Evolutionary conservation across 2,888 invertebrate species (phyloP).

Genomic region (Colostygia pectinataria): DNA sequence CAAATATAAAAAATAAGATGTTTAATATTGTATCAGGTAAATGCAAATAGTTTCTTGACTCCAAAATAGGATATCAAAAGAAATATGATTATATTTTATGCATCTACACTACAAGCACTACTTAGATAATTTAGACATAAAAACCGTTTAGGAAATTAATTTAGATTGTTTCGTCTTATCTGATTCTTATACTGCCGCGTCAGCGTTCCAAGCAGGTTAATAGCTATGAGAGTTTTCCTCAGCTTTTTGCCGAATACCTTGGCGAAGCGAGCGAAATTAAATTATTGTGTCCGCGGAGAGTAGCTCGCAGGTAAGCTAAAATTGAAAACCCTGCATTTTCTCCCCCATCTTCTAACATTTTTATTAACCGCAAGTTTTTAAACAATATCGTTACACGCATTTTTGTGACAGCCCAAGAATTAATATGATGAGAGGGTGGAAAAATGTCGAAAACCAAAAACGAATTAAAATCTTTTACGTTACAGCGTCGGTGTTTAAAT

Average conservation of each 20-base stretch:
- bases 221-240: conserved; percentile 66
- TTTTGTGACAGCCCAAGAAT: conserved; percentile 37
- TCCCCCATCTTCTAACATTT: conserved; percentile 25
- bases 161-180: conserved; percentile 48
- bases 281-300: conserved; percentile 57
- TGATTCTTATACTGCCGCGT: conserved; percentile 51
- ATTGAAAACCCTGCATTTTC: conserved; percentile 47
- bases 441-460: conserved; percentile 39
- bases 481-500: conserved; percentile 25
- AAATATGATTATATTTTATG: too few species aligned
- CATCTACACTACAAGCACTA: too few species aligned
- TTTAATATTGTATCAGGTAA: too few species aligned
- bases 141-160: conserved; percentile 58
- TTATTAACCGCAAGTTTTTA: conserved; percentile 35
- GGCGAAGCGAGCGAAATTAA: conserved; percentile 64
- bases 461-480: conserved; percentile 19
- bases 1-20: too few species aligned
- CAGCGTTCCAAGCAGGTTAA: conserved; percentile 61
- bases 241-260: conserved; percentile 62
- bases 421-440: conserved; percentile 30
- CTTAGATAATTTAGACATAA: too few species aligned
- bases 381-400: conserved; percentile 29
- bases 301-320: conserved; percentile 48
- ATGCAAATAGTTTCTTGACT: too few species aligned
- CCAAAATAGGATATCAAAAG: too few species aligned